A percentile compares a stretch with the other conserved stretches of the same genome.
phyloP scores from a whole-genome alignment of 2,113 vertebrate genomes.

The Pelusios castaneus region DNA sequence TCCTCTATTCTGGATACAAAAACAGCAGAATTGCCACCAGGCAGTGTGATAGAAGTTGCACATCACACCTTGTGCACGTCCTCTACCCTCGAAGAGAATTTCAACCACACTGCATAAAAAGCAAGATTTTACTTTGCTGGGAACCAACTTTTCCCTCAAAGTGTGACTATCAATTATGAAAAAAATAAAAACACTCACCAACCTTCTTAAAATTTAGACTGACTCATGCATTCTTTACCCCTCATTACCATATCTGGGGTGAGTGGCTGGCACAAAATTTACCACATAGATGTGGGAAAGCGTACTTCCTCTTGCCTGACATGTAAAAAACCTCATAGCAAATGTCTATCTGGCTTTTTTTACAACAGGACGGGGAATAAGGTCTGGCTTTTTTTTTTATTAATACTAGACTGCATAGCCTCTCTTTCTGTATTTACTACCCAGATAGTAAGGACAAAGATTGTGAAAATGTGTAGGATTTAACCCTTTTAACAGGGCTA shows the following conservation, averaged over 20 bases:
- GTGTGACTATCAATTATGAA: background rate
- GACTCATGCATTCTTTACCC: background rate
- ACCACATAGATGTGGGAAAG: fast-evolving
- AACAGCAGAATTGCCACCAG: too few relatives aligned
- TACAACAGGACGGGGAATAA: background rate
- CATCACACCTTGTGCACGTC: background rate
- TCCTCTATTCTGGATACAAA: too few relatives aligned
- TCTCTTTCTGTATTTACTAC: background rate
- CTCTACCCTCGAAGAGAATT: background rate
- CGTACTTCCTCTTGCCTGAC: background rate
- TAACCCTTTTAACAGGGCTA: background rate
- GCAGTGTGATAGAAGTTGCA: too few relatives aligned
- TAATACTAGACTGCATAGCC: background rate
- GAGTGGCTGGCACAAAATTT: background rate
- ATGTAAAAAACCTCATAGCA: background rate
- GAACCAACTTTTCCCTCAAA: background rate
- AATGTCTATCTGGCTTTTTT: background rate
- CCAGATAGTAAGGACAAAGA: background rate
- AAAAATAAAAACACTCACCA: fast-evolving
- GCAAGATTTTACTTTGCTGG: background rate
- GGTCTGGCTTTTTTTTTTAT: background rate
- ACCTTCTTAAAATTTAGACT: background rate
- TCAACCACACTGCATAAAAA: background rate
- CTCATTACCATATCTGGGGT: background rate
- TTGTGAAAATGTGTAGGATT: background rate